Conservation (phyloP, 92 coral and sea anemone genomes). For the Scolanthus callimorphus region DNA sequence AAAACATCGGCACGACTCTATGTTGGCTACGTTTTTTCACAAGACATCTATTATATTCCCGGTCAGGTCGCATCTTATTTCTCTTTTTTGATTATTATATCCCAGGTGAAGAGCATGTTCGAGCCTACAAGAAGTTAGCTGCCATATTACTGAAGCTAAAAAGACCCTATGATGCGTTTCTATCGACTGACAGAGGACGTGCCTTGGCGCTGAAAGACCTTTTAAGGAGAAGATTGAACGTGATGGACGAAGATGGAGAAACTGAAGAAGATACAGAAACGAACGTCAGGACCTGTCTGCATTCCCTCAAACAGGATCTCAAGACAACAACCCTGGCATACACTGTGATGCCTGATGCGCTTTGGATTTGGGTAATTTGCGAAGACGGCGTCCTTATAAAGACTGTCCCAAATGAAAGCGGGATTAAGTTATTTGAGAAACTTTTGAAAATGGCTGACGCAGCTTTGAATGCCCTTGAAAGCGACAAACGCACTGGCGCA, state of each 20-base stretch:
- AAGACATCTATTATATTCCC: too few relatives aligned
- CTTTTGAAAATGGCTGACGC: background rate
- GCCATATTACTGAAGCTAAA: background rate
- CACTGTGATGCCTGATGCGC: conserved; percentile 1
- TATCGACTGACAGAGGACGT: conserved; percentile 17
- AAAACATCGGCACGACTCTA: too few relatives aligned
- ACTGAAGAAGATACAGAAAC: background rate
- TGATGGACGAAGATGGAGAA: conserved; percentile 1
- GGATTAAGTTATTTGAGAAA: background rate
- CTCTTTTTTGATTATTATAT: too few relatives aligned
- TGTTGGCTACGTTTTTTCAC: too few relatives aligned
- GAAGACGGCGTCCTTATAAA: background rate
- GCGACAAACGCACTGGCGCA: background rate
- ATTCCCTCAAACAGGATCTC: conserved; percentile 3
- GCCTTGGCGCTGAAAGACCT: conserved; percentile 31
- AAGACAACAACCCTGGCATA: conserved; percentile 7
- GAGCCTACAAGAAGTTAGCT: conserved; percentile 11
- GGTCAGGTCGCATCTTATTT: too few relatives aligned
- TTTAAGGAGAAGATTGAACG: conserved; percentile 5
- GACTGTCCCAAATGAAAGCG: background rate
- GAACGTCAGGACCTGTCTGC: background rate
- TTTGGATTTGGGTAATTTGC: conserved; percentile 11
- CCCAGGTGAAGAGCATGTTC: conserved; percentile 7
- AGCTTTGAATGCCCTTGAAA: background rate
- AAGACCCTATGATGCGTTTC: conserved; percentile 14